Evolutionary conservation across 2,113 vertebrate species (phyloP).

Genomic region (Hemiprocne comata): DNA sequence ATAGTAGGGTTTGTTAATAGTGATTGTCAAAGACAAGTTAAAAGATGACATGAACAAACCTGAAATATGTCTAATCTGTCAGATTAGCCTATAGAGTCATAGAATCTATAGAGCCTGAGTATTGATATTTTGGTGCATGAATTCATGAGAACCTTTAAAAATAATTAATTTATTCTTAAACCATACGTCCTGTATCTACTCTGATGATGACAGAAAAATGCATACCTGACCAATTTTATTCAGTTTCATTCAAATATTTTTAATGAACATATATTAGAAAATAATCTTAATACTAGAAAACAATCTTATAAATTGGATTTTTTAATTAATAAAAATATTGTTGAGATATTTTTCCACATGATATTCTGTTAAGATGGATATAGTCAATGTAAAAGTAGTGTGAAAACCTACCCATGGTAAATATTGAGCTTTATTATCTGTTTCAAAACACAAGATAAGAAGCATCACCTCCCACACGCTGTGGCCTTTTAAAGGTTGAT

Average conservation of each 20-base stretch:
- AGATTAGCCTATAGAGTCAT: neutral
- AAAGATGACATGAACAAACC: neutral
- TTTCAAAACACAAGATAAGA: neutral
- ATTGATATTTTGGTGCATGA: neutral
- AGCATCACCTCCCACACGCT: neutral
- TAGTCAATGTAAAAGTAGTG: neutral
- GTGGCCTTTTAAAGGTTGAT: neutral
- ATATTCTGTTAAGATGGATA: neutral
- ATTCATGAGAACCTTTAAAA: neutral
- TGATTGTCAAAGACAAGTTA: neutral
- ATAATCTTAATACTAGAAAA: neutral
- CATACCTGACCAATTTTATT: neutral
- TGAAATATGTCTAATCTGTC: neutral
- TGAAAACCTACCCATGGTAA: neutral
- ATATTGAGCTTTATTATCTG: neutral
- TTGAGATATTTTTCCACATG: neutral
- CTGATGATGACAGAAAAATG: neutral
- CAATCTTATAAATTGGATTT: neutral
- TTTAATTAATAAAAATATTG: neutral
- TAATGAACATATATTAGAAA: neutral
- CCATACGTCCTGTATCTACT: accelerated
- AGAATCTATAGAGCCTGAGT: neutral
- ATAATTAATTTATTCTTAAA: neutral
- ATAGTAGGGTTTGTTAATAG: neutral
- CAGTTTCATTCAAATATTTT: neutral